Percentiles rank a stretch among this genome's conserved stretches.
Conservation (phyloP, 2,797 vertebrate genomes). For the Lophotriccus pileatus region DNA sequence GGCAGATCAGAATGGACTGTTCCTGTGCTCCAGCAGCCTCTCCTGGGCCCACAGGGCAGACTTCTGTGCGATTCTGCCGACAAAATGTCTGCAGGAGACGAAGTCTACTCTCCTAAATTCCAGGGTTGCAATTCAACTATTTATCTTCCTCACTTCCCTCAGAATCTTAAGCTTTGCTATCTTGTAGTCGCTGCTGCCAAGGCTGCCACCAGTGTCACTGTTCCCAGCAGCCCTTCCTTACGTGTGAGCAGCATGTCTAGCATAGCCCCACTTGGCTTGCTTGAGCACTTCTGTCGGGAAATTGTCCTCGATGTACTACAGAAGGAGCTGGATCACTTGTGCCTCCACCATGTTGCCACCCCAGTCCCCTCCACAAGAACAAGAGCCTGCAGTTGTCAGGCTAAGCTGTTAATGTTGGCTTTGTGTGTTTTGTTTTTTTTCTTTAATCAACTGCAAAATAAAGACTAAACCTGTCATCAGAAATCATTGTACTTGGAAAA, state of each 20-base stretch:
- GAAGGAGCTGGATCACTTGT: not conserved
- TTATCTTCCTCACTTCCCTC: not conserved
- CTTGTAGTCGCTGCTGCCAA: not conserved
- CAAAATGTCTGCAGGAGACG: not conserved
- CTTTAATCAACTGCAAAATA: not conserved
- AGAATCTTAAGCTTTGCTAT: not conserved
- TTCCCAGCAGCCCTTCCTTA: not conserved
- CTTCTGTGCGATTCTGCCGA: not conserved
- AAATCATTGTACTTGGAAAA: not conserved
- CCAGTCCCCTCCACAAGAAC: not conserved
- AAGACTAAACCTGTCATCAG: not conserved
- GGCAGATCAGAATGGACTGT: not conserved
- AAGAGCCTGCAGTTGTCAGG: not conserved
- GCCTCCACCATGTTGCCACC: not conserved
- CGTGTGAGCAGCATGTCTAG: not conserved
- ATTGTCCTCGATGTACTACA: not conserved
- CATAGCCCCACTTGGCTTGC: not conserved
- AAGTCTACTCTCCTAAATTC: not conserved
- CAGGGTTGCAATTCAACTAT: not conserved
- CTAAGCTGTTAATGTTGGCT: not conserved
- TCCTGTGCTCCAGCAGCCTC: not conserved
- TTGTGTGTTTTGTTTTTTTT: not conserved
- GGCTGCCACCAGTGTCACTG: not conserved
- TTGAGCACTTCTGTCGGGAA: not conserved
- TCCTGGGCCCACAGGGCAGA: not conserved